phyloP scores from a whole-genome alignment of 2,113 vertebrate species.

The Rynchops niger region DNA sequence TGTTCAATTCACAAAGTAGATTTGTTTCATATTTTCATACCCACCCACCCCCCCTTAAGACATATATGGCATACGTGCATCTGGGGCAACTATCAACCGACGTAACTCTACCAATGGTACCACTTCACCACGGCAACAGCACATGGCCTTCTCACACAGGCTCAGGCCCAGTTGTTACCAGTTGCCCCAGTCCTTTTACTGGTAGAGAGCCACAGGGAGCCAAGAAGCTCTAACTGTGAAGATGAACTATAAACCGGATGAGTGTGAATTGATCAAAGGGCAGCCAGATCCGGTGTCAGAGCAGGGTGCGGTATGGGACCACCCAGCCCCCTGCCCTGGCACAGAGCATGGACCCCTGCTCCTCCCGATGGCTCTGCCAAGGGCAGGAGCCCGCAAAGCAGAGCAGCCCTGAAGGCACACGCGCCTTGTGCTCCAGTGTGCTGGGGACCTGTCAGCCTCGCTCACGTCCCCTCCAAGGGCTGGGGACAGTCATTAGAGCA shows the following conservation, averaged over 20 bases:
- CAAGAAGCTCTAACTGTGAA: neutral
- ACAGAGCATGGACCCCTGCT: neutral
- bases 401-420: neutral
- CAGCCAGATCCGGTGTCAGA: accelerated
- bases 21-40: neutral
- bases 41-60: accelerated
- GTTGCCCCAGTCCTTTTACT: neutral
- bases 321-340: neutral
- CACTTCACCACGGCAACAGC: accelerated
- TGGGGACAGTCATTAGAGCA: neutral
- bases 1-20: neutral
- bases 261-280: neutral
- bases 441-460: neutral
- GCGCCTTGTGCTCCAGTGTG: accelerated
- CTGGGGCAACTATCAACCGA: accelerated
- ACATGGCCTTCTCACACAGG: neutral
- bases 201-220: neutral
- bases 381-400: neutral
- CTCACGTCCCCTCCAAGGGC: neutral
- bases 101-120: accelerated
- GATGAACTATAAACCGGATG: neutral
- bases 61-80: neutral
- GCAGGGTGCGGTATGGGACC: accelerated
- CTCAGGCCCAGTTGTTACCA: neutral
- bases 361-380: accelerated